Evolutionary conservation across 2,888 invertebrate species (phyloP), one percentile per base, ranked within the genome.

Genomic region (Argyresthia goedartella): DNA sequence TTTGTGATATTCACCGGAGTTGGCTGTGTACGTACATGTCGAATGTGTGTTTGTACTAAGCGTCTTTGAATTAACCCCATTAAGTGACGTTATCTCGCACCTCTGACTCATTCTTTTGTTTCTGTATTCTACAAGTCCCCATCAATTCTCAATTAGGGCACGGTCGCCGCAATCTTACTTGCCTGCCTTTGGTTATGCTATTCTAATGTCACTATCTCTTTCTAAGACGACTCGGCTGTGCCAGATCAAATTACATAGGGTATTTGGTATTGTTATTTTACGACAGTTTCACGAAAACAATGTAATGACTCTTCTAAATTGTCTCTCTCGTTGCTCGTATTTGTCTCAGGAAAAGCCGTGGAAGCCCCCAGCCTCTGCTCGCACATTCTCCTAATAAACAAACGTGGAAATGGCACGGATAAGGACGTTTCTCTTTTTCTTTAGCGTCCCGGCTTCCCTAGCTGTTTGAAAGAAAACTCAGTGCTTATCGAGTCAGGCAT

Each of bases 1-100:
- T 69, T 64, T 69, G 67, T 67, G 66, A 66, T 65, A 65, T 70
- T 63, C 61, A 3, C 25, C 46, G 10, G n/a, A n/a, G n/a, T n/a
- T n/a, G n/a, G 59, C 60, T 56, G 57, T 41, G 48, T 34, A 1
- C 14, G 34, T 25, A 25, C 25, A 25, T 25, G 25, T 25, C 25
- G 25, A 25, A 25, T 25, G 2, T 6, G 25, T 25, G 25, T 25
- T 25, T 25, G 6, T 25, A 25, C 25, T 6, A 25, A 25, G 6
- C 6, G 6, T 25, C 25, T 25, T 25, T 6, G 6, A 25, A n/a
- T n/a, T n/a, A n/a, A n/a, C n/a, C n/a, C n/a, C n/a, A n/a, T n/a
- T n/a, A n/a, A n/a, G n/a, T n/a, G n/a, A n/a, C n/a, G n/a, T n/a
- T 25, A 6, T 6, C 2, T 25, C 25, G 25, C 25, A 25, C 6